These are phyloP conservation scores for Scopus umbretta DNA, from an alignment of 2,113 vertebrate genomes.

Conservation along the genomic window DNA sequence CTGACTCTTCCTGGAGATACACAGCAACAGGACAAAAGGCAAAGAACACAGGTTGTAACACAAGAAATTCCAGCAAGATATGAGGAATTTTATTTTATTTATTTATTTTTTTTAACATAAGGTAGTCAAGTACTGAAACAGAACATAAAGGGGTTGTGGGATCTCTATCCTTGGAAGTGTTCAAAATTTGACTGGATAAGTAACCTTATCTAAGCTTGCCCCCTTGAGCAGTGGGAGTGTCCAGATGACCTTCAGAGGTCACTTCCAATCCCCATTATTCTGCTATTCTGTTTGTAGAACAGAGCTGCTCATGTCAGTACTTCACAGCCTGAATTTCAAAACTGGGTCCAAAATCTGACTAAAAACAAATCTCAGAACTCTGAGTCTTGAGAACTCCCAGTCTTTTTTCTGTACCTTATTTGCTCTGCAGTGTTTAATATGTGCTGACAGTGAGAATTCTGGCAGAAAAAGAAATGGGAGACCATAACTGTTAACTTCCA, in stretches of 20 bases:
- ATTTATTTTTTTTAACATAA: not conserved
- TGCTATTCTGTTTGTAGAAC: not conserved
- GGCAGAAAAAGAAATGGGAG: not conserved
- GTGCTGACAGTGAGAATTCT: not conserved
- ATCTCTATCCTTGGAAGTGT: not conserved
- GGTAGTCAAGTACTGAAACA: not conserved
- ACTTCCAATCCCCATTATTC: not conserved
- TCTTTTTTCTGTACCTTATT: not conserved
- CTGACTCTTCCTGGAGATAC: not conserved
- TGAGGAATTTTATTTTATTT: too few relatives aligned
- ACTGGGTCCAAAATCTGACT: not conserved
- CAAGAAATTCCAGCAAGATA: not conserved
- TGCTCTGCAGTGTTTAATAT: not conserved
- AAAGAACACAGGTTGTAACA: not conserved
- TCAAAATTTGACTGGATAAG: not conserved
- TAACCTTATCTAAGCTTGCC: not conserved
- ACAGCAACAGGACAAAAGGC: not conserved
- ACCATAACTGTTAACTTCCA: not conserved
- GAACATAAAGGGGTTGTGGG: not conserved
- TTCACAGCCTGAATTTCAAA: not conserved
- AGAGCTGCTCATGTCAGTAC: not conserved
- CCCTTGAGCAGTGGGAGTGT: not conserved
- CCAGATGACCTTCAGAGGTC: not conserved
- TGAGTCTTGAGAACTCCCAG: too few relatives aligned
- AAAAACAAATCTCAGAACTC: not conserved